phyloP scores from a whole-genome alignment of 2,113 vertebrate species.

The Charadrius vociferus region DNA sequence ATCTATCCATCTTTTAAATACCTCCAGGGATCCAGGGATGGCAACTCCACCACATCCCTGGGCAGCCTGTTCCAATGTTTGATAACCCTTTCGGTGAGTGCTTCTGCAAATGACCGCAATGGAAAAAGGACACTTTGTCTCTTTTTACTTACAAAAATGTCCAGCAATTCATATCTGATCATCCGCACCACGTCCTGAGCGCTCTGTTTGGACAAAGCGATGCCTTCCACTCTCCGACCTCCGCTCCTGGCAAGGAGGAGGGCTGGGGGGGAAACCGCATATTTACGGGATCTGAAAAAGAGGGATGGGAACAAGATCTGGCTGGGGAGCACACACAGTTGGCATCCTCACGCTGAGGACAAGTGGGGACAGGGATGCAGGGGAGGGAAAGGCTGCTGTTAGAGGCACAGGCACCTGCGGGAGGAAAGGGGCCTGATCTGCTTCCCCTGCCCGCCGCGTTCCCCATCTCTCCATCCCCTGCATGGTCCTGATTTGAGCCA shows the following conservation, averaged over 20 bases:
- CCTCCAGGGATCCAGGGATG: too few species aligned
- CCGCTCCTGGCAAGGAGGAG: slow-evolving; percentile 79
- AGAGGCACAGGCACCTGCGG: neutral
- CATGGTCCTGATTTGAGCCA: neutral
- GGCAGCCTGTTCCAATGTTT: too few species aligned
- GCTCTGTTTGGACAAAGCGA: slow-evolving; percentile 60
- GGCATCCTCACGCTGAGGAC: neutral
- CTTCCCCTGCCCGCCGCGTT: too few species aligned
- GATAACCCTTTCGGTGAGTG: neutral
- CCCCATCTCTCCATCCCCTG: neutral
- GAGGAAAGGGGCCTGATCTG: neutral
- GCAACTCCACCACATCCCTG: too few species aligned
- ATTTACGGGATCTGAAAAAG: slow-evolving; percentile 79
- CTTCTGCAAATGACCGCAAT: neutral
- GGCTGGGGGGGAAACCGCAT: slow-evolving; percentile 76
- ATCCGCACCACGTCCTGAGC: slow-evolving; percentile 68
- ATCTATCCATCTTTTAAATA: too few species aligned
- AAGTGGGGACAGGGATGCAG: neutral
- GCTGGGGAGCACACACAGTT: neutral
- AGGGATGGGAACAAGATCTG: neutral
- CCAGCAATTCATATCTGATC: slow-evolving; percentile 74
- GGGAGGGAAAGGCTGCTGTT: neutral
- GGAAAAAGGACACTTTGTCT: neutral
- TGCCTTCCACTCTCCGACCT: slow-evolving; percentile 37
- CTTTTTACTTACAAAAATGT: slow-evolving; percentile 80